Evolutionary conservation across 2,797 vertebrate species (phyloP).

Genomic region (Columba guinea): DNA sequence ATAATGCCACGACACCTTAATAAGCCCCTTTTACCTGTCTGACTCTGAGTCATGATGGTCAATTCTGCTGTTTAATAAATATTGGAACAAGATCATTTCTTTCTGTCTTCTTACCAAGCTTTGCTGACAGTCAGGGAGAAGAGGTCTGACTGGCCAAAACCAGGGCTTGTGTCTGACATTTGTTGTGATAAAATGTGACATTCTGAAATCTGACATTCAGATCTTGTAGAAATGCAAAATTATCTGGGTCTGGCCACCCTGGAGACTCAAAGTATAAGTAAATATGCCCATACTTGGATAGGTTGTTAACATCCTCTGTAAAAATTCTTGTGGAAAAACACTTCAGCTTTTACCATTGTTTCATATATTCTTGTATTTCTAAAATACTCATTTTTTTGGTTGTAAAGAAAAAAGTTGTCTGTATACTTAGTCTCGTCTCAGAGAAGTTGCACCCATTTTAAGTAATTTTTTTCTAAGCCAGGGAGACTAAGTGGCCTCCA

Average conservation of each 20-base stretch:
- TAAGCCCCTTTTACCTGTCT: not conserved
- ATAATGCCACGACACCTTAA: not conserved
- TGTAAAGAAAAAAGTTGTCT: not conserved
- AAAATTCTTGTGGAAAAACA: not conserved
- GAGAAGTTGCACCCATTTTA: not conserved
- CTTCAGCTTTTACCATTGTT: not conserved
- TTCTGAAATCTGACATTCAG: not conserved
- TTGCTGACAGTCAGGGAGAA: not conserved
- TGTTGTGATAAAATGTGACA: not conserved
- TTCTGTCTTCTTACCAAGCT: not conserved
- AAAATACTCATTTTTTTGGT: not conserved
- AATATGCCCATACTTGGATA: not conserved
- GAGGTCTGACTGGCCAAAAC: not conserved
- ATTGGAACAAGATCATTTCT: not conserved
- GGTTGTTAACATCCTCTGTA: not conserved
- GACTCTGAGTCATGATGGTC: not conserved
- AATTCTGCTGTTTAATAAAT: not conserved
- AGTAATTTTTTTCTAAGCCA: not conserved
- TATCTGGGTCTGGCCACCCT: not conserved
- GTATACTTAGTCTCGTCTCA: not conserved
- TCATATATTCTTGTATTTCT: not conserved
- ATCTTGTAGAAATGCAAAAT: not conserved
- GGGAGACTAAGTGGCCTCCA: not conserved
- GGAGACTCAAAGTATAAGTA: not conserved
- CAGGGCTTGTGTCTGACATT: not conserved